These are phyloP conservation scores for Ceramica pisi DNA, from an alignment of 2,888 invertebrate species.

Conservation along the genomic window DNA sequence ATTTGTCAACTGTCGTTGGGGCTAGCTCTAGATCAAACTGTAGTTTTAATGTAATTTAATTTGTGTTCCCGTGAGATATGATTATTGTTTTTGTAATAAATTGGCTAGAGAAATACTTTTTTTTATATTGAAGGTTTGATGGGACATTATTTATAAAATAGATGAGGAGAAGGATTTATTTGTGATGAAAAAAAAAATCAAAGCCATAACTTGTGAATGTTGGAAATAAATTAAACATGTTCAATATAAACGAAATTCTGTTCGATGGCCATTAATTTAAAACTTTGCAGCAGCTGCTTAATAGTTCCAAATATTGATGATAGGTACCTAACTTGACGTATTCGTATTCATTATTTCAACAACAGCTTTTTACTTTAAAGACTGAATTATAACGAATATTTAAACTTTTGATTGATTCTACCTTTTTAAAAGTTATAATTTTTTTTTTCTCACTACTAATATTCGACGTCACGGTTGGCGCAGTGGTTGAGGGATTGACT, in stretches of 20 bases:
- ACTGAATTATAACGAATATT: neutral
- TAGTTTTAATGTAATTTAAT: conserved; percentile 7
- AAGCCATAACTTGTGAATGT: neutral
- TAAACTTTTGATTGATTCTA: neutral
- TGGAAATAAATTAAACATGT: conserved; percentile 8
- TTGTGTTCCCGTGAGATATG: neutral
- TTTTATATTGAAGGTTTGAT: neutral
- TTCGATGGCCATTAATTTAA: neutral
- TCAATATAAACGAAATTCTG: conserved; percentile 2
- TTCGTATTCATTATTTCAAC: no score
- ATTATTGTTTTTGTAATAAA: neutral
- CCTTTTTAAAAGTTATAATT: neutral
- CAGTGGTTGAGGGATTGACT: no score
- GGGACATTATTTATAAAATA: neutral
- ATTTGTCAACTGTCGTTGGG: conserved; percentile 18
- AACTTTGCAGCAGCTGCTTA: conserved; percentile 14
- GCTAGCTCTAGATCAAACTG: neutral
- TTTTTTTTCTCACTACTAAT: neutral
- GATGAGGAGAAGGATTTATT: neutral
- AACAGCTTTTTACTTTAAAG: neutral
- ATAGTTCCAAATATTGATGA: conserved; percentile 7
- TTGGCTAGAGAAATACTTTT: no score
- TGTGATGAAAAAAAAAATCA: neutral
- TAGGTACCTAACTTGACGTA: conserved; percentile 3
- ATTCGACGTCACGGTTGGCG: no score